Conservation (phyloP, 2,797 vertebrate genomes). For the Girardinus metallicus region DNA sequence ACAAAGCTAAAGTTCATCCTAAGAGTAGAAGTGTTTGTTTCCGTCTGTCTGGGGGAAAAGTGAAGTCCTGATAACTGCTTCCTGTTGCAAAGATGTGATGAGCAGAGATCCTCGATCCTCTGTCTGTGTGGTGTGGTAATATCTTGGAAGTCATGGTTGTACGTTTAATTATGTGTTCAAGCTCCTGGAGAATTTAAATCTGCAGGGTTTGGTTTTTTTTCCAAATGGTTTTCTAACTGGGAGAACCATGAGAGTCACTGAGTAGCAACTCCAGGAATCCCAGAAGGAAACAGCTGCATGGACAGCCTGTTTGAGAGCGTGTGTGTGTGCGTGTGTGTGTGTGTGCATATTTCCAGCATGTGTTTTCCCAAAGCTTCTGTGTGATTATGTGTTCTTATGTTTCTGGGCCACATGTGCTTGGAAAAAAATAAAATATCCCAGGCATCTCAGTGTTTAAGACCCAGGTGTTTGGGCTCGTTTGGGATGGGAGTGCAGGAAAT, state of each 20-base stretch:
- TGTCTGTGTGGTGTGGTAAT: neutral
- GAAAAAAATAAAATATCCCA: neutral
- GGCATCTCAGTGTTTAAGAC: neutral
- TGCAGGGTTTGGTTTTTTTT: conserved; percentile 17
- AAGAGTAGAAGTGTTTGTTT: conserved; percentile 10
- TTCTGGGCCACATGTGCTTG: conserved; percentile 44
- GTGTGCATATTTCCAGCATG: conserved; percentile 46
- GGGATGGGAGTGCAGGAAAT: neutral
- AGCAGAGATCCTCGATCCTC: neutral
- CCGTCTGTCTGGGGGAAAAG: conserved; percentile 25
- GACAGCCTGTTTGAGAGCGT: conserved; percentile 31
- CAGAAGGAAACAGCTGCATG: conserved; percentile 73
- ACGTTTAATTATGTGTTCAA: conserved; percentile 4
- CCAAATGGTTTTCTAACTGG: conserved; percentile 48
- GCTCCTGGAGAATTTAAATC: conserved; percentile 18
- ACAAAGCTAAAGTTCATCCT: conserved; percentile 42
- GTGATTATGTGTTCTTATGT: conserved; percentile 49
- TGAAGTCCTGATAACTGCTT: conserved; percentile 20
- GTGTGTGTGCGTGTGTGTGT: conserved; percentile 32
- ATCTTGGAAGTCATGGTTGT: conserved; percentile 13
- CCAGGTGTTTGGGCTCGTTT: conserved; percentile 8
- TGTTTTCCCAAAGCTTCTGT: conserved; percentile 66
- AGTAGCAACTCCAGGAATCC: conserved; percentile 70
- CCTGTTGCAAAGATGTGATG: conserved; percentile 7
- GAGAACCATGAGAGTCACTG: conserved; percentile 62